These are phyloP conservation scores for Eidolon helvum DNA, from an alignment of 2,113 vertebrate genomes.

Conservation along the genomic window DNA sequence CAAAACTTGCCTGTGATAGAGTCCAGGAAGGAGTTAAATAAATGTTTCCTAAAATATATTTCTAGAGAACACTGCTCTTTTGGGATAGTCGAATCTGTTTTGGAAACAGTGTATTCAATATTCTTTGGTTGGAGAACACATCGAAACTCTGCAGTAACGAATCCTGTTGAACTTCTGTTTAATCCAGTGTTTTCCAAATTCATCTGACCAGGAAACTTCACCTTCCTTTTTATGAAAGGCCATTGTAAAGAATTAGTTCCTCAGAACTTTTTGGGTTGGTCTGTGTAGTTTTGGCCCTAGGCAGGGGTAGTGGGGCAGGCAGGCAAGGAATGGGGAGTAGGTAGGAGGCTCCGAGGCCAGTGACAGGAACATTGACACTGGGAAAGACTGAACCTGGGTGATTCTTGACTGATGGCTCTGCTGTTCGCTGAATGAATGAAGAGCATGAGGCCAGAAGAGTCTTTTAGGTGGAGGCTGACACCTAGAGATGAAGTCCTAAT, in stretches of 20 bases:
- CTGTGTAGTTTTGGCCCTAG: not conserved
- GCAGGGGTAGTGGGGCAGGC: not conserved
- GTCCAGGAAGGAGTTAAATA: not conserved
- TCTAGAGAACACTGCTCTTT: not conserved
- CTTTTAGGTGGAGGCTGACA: not conserved
- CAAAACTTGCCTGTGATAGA: not conserved
- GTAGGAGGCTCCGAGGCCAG: not conserved
- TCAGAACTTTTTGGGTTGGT: not conserved
- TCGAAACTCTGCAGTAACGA: not conserved
- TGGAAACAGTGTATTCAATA: not conserved
- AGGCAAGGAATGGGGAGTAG: not conserved
- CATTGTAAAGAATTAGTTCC: not conserved
- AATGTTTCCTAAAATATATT: not conserved
- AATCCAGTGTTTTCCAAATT: not conserved
- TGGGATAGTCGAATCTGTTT: not conserved
- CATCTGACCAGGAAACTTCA: not conserved
- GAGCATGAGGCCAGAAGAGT: not conserved
- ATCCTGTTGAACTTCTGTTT: not conserved
- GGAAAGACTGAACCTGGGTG: not conserved
- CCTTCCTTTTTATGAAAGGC: not conserved
- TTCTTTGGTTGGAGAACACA: not conserved
- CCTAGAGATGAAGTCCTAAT: not conserved
- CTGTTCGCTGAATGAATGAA: not conserved
- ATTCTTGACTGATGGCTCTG: not conserved
- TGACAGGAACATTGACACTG: no score